Conservation (phyloP, 2,797 vertebrate genomes). For the Coranthus polyacanthus region DNA sequence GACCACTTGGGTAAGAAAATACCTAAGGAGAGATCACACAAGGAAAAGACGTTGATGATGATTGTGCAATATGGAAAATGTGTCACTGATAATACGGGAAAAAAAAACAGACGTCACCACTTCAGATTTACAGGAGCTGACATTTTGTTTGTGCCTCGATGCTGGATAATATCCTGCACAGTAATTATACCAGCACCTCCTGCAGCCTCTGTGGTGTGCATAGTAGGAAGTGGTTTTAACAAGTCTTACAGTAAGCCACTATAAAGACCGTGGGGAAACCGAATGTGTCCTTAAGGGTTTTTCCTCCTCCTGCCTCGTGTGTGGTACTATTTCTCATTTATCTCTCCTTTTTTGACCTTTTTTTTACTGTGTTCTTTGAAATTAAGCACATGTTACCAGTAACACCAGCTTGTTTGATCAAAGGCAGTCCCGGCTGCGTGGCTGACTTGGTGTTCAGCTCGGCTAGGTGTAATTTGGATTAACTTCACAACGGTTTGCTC, state of each 20-base stretch:
- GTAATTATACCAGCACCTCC: constrained; percentile 54
- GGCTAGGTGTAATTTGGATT: neutral
- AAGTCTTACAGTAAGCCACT: constrained; percentile 52
- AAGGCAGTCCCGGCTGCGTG: constrained; percentile 17
- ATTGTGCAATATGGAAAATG: no score
- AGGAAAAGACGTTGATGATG: no score
- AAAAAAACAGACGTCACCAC: neutral
- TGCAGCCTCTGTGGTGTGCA: constrained; percentile 34
- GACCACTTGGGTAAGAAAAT: no score
- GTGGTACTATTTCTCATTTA: constrained; percentile 51
- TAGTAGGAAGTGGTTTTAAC: constrained; percentile 52
- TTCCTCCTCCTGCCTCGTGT: constrained; percentile 47
- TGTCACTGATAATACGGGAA: no score
- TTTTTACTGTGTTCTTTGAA: constrained; percentile 33
- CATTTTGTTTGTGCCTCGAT: constrained; percentile 27
- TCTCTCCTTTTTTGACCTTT: constrained; percentile 40
- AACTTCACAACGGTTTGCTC: constrained; percentile 1
- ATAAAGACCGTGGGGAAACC: constrained; percentile 49
- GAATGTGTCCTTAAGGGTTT: constrained; percentile 41
- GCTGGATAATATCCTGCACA: constrained; percentile 29
- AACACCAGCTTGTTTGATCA: constrained; percentile 45
- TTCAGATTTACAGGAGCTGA: neutral
- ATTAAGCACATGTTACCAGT: constrained; percentile 20
- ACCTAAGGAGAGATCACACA: no score
- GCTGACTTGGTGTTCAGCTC: constrained; percentile 10